Conservation (phyloP, 1,140 invertebrate genomes). For the Hycleus cichorii region DNA sequence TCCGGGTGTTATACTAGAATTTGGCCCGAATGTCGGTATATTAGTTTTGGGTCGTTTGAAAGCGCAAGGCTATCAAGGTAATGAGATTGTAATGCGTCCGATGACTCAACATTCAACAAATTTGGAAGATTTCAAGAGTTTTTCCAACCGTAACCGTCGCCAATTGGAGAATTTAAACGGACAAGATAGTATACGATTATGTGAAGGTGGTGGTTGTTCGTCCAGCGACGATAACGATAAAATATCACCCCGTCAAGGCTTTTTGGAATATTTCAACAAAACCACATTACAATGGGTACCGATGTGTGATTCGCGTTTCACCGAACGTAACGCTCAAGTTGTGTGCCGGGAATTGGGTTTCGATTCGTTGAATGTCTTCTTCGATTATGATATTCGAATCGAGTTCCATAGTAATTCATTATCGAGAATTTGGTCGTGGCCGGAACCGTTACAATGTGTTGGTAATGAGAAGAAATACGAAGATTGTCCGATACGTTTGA, state of each 20-base stretch:
- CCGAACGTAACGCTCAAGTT: conserved; percentile 88
- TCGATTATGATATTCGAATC: conserved; percentile 69
- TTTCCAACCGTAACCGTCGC: conserved; percentile 31
- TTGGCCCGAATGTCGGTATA: conserved; percentile 94
- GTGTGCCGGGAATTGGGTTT: conserved; percentile 91
- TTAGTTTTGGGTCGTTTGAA: conserved; percentile 88
- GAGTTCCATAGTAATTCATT: conserved; percentile 80
- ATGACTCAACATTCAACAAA: conserved; percentile 39
- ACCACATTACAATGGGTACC: conserved; percentile 96
- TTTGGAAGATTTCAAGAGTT: conserved; percentile 38
- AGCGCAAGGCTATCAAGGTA: conserved; percentile 69
- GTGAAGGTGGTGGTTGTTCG: conserved; percentile 62
- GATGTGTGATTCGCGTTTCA: conserved; percentile 92
- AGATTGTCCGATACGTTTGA: conserved; percentile 81
- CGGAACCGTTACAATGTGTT: conserved; percentile 78
- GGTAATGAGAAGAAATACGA: conserved; percentile 79
- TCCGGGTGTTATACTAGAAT: conserved; percentile 87
- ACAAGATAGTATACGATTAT: conserved; percentile 57
- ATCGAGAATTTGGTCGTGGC: conserved; percentile 87
- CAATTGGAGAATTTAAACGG: conserved; percentile 46
- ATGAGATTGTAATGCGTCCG: conserved; percentile 81
- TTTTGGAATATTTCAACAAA: conserved; percentile 90
- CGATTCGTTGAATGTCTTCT: conserved; percentile 80
- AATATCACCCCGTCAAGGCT: conserved; percentile 60
- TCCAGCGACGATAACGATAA: conserved; percentile 40